Base-by-base conservation (phyloP, 2,888 invertebrate genomes). In the Gastrophysa polygoni region DNA sequence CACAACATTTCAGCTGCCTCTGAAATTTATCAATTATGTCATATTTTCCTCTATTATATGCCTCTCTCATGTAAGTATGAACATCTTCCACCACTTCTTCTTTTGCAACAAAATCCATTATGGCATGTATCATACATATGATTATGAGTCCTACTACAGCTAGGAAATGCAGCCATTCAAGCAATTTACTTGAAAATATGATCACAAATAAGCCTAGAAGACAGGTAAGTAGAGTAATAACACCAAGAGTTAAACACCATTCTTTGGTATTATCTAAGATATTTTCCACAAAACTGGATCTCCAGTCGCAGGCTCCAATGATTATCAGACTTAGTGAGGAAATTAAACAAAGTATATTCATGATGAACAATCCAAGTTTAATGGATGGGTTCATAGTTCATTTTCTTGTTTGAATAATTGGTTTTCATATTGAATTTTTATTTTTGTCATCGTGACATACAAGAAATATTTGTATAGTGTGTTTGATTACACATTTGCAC, bases 11-110 rank as follows among this genome's bases (percentile, higher is more conserved):
- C 24, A 56, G 32, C 1, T 24, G 28, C 18, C 11, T 38, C 17
- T 63, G 63, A 43, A 63, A 58, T 11, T 32, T 51, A 56, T 59
- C 56, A 7, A 63, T 24, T 0, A 28, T 10, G 24, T 43, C 24
- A 16, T 38, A 43, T 10, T 10, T 32, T 1, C 43, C 11, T 17
- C 21, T 16, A 10, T 24, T 16, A 17, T 54, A 54, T 11, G 24
- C 43, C 1, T 43, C 24, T 24, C 14, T 43, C 43, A 54, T 54
- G 10, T 54, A 10, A 4, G 18, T n/a, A 10, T 20, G 46, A 11
- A 20, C 46, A 4, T 14, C 18, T 8, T 46, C 18, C 18, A 46
- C 10, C 2, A 18, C n/a, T 8, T 18, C 38, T 3, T 38, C 14
- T 38, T 38, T 38, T 38, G 14, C 38, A 38, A 38, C n/a, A 38